Conservation (phyloP, 2,888 invertebrate species). For the Scaptomyza parva region DNA sequence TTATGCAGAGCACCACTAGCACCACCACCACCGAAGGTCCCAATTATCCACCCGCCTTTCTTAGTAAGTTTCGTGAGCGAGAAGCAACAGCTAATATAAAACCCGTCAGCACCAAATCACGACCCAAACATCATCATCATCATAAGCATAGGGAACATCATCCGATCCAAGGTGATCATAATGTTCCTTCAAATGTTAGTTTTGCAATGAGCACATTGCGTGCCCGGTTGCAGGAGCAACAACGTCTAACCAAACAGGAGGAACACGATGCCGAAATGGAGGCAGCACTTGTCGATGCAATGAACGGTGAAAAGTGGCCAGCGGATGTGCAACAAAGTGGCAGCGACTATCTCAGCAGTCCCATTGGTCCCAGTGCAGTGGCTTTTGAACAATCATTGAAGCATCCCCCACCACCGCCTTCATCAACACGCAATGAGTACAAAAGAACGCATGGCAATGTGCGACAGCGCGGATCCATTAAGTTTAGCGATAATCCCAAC, state of each 20-base stretch:
- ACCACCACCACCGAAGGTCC: conserved; percentile 75
- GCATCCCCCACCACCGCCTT: not conserved
- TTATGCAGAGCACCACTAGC: conserved; percentile 13
- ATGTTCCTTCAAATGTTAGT: conserved; percentile 33
- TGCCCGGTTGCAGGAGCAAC: conserved; percentile 62
- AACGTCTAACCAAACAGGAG: conserved; percentile 49
- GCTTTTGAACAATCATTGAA: conserved; percentile 65
- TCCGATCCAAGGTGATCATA: conserved; percentile 20
- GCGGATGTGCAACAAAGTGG: conserved; percentile 59
- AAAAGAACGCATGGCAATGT: conserved; percentile 58
- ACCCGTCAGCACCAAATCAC: conserved; percentile 39
- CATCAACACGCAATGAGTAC: conserved; percentile 38
- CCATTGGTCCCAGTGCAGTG: conserved; percentile 73
- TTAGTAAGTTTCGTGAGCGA: conserved; percentile 71
- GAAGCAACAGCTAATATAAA: conserved; percentile 33
- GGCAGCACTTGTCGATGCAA: conserved; percentile 55
- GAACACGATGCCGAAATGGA: conserved; percentile 58
- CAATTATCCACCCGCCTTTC: conserved; percentile 80
- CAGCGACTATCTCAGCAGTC: conserved; percentile 65
- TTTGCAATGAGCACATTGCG: conserved; percentile 67
- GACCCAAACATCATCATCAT: conserved; percentile 27
- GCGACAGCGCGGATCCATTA: conserved; percentile 77
- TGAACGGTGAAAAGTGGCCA: conserved; percentile 77
- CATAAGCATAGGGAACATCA: conserved; percentile 43
- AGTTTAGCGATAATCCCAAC: conserved; percentile 76